Conservation (phyloP, 2,888 invertebrate genomes). For the Acleris cristana region DNA sequence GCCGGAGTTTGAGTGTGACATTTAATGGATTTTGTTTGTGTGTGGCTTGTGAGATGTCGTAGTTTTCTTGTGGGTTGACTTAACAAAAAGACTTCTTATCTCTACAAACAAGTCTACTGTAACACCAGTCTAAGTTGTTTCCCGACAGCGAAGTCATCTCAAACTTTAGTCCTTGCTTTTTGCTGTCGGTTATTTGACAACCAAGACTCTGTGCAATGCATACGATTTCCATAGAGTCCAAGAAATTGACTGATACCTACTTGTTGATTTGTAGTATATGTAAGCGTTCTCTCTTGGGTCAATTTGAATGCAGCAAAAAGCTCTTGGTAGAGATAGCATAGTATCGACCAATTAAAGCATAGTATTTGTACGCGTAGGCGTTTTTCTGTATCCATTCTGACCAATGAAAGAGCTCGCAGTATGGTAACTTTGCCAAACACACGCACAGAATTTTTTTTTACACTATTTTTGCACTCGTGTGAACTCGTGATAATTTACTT, state of each 20-base stretch:
- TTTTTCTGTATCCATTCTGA: too few relatives aligned
- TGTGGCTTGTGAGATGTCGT: background rate
- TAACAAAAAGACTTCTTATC: background rate
- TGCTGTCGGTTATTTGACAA: too few relatives aligned
- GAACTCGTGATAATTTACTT: slow-evolving; percentile 52
- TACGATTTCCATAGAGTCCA: background rate
- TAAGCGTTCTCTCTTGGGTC: too few relatives aligned
- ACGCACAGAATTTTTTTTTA: slow-evolving; percentile 48
- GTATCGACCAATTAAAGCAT: too few relatives aligned
- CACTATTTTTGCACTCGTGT: slow-evolving; percentile 46
- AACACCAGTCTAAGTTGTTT: too few relatives aligned
- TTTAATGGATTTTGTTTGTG: slow-evolving; percentile 46
- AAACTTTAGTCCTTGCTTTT: too few relatives aligned
- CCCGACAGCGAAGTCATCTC: too few relatives aligned
- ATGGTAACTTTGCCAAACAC: slow-evolving; percentile 46
- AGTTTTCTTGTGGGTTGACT: background rate
- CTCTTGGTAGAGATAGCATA: too few relatives aligned
- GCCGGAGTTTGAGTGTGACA: slow-evolving; percentile 87
- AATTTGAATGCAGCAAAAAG: too few relatives aligned
- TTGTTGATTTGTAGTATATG: slow-evolving; percentile 12
- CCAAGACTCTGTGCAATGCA: background rate
- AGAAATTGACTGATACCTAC: slow-evolving; percentile 26
- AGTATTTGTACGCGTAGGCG: too few relatives aligned
- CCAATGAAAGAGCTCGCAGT: too few relatives aligned
- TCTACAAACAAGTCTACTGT: background rate